These are phyloP conservation scores for Phoebastria nigripes DNA, from an alignment of 2,797 vertebrate genomes.

Conservation along the genomic window DNA sequence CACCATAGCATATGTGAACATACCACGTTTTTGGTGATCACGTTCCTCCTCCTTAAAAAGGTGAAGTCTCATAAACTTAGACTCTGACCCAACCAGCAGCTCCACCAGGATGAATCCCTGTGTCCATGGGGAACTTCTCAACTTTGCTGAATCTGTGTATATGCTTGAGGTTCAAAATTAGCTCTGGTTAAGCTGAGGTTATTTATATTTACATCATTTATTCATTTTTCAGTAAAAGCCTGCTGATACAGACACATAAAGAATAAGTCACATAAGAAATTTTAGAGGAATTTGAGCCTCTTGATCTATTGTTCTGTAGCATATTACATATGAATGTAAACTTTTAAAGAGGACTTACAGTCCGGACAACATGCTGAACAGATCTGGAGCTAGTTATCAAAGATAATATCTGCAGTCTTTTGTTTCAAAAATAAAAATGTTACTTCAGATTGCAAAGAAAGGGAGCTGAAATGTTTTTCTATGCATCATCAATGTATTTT, in stretches of 20 bases:
- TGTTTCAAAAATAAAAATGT: neutral
- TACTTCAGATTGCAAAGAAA: neutral
- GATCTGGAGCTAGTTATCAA: neutral
- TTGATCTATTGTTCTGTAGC: neutral
- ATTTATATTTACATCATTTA: neutral
- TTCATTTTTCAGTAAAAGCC: neutral
- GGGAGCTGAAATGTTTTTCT: neutral
- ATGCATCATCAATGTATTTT: neutral
- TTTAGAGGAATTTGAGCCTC: neutral
- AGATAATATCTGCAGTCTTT: neutral
- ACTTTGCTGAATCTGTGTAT: neutral
- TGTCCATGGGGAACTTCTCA: neutral
- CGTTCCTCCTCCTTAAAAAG: neutral
- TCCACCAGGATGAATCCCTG: neutral
- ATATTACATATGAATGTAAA: neutral
- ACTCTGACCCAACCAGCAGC: neutral
- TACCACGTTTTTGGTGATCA: accelerated
- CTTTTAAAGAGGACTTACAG: neutral
- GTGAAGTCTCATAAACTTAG: neutral
- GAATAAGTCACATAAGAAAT: neutral
- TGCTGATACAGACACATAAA: neutral
- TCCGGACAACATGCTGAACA: neutral
- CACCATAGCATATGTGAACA: neutral
- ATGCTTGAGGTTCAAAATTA: neutral
- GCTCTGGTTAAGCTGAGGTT: neutral